Base-by-base conservation (phyloP, 2,888 invertebrate genomes). In the Ophion ventricosus region DNA sequence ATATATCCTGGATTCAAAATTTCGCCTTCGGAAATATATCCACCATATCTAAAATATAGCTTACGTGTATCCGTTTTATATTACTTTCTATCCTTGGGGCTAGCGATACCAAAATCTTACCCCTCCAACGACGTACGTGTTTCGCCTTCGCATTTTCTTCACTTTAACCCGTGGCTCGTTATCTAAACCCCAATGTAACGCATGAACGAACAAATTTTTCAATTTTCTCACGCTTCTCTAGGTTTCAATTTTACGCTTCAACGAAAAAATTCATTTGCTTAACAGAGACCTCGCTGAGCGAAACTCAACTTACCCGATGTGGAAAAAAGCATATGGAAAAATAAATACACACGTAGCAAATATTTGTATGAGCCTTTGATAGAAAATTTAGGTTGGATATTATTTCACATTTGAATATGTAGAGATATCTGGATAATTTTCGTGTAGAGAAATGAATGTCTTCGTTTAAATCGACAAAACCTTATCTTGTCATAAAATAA, bases 141-240 rank as follows among this genome's bases (percentile, higher is more conserved):
- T 49, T 61, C 23, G 20, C 59, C 43, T 17, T 70, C 29, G 26
- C 35, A 17, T 23, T 57, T 57, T 57, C 59, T 70, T 49, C 59
- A 49, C 8, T 54, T 61, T 20, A 23, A 17, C n/a, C 54, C 14
- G 40, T 20, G 8, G 59, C 56, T 35, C 67, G 72, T 72, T 79
- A 43, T 79, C 64, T 72, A 64, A 79, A 72, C 56, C 1, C 56
- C 35, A 54, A 56, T 57, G 35, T 73, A 29, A 69, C 61, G 61
- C 80, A 80, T 54, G 77, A 59, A 17, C 40, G 77, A 49, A 69
- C 49, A 67, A 56, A 29, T 77, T 77, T 67, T 67, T 40, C 76
- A 77, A 67, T 67, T 77, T 67, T 57, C 43, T 2, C n/a, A 67
- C 57, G 17, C 11, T 11, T 57, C 25, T 67, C 26, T 25, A n/a